Evolutionary conservation across 53 echinoderm and acorn worm genomes (phyloP).

Genomic region (Henricia sp.): DNA sequence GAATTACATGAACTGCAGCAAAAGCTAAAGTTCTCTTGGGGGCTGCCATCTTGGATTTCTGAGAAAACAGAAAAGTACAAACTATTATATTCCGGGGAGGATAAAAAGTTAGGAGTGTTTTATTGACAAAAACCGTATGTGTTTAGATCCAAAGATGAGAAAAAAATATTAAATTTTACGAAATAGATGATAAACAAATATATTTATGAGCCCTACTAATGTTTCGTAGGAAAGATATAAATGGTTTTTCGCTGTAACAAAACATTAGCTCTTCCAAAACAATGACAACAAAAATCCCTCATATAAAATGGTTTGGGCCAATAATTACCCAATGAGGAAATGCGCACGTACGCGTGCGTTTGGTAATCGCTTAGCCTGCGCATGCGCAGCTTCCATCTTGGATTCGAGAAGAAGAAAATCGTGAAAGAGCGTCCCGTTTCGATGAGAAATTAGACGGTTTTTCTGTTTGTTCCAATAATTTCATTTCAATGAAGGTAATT

Average conservation of each 20-base stretch:
- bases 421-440: constrained; percentile 17
- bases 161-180: too few species aligned
- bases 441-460: constrained; percentile 42
- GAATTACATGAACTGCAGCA: too few species aligned
- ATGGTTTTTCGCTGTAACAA: background rate
- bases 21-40: constrained; percentile 44
- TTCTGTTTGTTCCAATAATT: background rate
- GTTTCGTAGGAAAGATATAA: too few species aligned
- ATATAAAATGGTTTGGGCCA: constrained; percentile 34
- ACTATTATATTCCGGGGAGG: too few species aligned
- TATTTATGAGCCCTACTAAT: too few species aligned
- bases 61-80: too few species aligned
- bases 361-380: constrained; percentile 58
- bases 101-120: too few species aligned
- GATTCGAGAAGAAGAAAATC: constrained; percentile 50
- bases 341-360: constrained; percentile 61
- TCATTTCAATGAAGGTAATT: constrained; percentile 62
- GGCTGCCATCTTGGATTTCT: constrained; percentile 53
- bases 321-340: constrained; percentile 44
- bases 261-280: background rate
- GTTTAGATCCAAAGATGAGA: too few species aligned
- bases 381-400: constrained; percentile 92
- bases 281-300: background rate
- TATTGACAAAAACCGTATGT: too few species aligned
- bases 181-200: too few species aligned